Evolutionary conservation across 2,888 invertebrate genomes (phyloP).

Genomic region (Aquatica leii): DNA sequence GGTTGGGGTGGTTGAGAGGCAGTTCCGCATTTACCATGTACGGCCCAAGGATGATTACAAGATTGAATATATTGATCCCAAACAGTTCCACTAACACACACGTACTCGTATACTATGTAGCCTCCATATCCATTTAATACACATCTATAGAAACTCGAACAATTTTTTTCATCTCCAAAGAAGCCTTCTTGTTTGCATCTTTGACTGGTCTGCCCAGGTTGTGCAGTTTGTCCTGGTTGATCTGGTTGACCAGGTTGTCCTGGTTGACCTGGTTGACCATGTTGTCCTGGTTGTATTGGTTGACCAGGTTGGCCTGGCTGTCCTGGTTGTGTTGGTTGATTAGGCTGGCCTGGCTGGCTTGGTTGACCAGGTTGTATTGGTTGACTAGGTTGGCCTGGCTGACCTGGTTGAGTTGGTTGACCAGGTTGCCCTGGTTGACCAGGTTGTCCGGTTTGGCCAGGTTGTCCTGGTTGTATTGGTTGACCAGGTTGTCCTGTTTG

Average conservation of each 20-base stretch:
- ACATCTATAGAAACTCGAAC: constrained; percentile 81
- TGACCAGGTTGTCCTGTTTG: constrained; percentile 11
- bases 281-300: constrained; percentile 32
- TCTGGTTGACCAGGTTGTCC: constrained; percentile 30
- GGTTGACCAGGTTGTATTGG: no score
- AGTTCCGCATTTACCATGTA: constrained; percentile 32
- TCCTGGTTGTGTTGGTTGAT: constrained; percentile 37
- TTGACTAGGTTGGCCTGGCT: no score
- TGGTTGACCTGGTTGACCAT: constrained; percentile 22
- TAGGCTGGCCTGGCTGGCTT: constrained; percentile 27
- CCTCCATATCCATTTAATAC: constrained; percentile 66
- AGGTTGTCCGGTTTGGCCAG: constrained; percentile 47
- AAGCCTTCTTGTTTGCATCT: constrained; percentile 11
- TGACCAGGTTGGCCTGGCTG: constrained; percentile 37
- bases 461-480: constrained; percentile 8
- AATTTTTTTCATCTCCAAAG: constrained; percentile 59
- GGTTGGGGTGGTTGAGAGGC: background rate
- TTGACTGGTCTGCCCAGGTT: background rate
- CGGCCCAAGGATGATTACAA: constrained; percentile 34
- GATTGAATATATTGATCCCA: constrained; percentile 30
- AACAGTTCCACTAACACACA: constrained; percentile 68
- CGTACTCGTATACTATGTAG: constrained; percentile 73
- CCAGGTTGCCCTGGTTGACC: constrained; percentile 14
- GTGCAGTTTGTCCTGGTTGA: background rate
- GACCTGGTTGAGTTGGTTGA: background rate